phyloP scores from a whole-genome alignment of 2,797 vertebrate species.

The Muscicapa striata region DNA sequence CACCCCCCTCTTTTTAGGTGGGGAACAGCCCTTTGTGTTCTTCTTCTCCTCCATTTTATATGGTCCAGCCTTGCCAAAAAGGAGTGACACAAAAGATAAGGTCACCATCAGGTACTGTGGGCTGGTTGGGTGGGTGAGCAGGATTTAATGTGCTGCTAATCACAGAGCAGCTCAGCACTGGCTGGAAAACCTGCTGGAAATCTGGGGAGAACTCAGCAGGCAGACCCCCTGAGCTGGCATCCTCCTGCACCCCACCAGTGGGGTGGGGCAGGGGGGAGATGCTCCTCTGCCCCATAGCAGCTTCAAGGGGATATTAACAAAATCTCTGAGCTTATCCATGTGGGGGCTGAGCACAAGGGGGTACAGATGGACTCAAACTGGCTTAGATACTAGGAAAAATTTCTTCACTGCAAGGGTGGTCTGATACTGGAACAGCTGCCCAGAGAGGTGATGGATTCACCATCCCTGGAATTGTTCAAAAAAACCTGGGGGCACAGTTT shows the following conservation, averaged over 20 bases:
- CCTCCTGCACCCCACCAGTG: fast-evolving
- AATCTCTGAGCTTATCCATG: neutral
- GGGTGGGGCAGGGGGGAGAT: neutral
- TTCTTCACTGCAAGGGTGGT: neutral
- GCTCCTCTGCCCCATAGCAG: fast-evolving
- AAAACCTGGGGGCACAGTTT: fast-evolving
- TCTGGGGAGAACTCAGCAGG: fast-evolving
- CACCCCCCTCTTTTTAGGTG: neutral
- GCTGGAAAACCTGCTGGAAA: neutral
- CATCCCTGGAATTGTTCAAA: neutral
- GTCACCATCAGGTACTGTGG: fast-evolving
- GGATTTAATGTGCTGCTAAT: neutral
- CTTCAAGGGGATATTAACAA: neutral
- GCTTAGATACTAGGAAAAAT: neutral
- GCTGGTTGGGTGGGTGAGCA: neutral
- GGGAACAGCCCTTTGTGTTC: neutral
- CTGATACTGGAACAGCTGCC: neutral
- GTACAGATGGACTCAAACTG: neutral
- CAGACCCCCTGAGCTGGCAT: neutral
- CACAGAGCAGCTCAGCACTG: neutral
- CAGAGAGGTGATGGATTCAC: neutral
- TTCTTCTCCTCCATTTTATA: neutral
- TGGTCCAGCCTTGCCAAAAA: neutral
- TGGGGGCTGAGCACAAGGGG: too few relatives aligned
- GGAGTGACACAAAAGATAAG: neutral